phyloP scores from a whole-genome alignment of 1,140 invertebrate genomes.

The Diuraphis noxia region DNA sequence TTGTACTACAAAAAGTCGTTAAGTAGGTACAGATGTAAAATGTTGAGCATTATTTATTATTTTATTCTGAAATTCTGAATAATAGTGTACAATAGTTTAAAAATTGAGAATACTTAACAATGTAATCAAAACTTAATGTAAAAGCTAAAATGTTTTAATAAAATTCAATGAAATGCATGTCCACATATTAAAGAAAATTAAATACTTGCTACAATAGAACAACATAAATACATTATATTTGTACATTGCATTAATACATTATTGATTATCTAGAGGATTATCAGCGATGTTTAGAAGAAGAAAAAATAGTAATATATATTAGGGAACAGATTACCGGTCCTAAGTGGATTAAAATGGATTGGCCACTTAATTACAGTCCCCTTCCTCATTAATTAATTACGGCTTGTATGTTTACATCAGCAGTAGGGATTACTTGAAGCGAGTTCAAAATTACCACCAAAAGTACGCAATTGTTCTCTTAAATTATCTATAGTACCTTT shows the following conservation, averaged over 20 bases:
- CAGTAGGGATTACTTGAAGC: background rate
- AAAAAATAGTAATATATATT: background rate
- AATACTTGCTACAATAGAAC: background rate
- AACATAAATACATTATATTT: background rate
- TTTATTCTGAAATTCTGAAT: background rate
- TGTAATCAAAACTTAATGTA: background rate
- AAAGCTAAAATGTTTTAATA: background rate
- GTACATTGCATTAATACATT: background rate
- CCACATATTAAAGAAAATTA: background rate
- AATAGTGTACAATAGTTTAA: background rate
- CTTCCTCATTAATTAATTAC: background rate
- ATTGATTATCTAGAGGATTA: background rate
- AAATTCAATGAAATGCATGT: background rate
- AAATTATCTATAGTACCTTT: background rate
- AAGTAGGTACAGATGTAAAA: background rate
- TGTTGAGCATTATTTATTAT: background rate
- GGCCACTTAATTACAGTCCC: background rate
- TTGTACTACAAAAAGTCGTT: background rate
- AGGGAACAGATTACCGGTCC: background rate
- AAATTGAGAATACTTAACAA: background rate
- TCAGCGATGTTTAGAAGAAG: background rate
- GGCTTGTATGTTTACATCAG: background rate
- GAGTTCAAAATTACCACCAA: background rate
- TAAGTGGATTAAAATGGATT: conserved; percentile 2
- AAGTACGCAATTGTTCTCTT: background rate